Evolutionary conservation across 2,113 vertebrate species (phyloP), one percentile per base, ranked within the genome.

Genomic region (Myotis yumanensis): DNA sequence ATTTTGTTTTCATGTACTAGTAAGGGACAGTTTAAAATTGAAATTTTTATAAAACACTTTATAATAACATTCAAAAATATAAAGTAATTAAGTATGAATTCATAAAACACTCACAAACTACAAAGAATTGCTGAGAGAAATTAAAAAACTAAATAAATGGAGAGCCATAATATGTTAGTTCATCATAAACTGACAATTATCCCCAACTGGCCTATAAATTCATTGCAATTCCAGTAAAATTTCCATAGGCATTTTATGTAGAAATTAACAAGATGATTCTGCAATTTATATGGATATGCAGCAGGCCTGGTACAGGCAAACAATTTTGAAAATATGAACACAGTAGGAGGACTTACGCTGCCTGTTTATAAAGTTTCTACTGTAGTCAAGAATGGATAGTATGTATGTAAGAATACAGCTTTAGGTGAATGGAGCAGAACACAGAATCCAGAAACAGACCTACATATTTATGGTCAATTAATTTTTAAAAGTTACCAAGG

Each of bases 401-500:
- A 40, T 18, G 62, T 6, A 51, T 51, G 8, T 72, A 43, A 85
- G 40, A 1, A 46, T 76, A 54, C 7, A 71, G 40, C 9, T 89
- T 6, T 40, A 93, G 40, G 32, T 35, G 11, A 71, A 37, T 92
- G 7, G 11, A 43, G 17, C 5, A 40, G 66, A 76, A 32, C 5
- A 75, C 5, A 12, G 4, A 81, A 32, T 54, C 9, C 37, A 88
- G 32, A 91, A 40, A 40, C 17, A 84, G 5, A 82, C 6, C 17
- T 25, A 51, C 3, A 17, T 20, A 28, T 5, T 69, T 23, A 69
- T 28, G 23, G 3, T 32, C 30, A 81, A 52, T 43, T 81, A 80
- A 81, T 91, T 81, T 93, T 89, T 40, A 86, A 75, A 80, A 86
- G 57, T 72, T 54, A 81, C 22, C n/a, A 75, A 83, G 9, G 17